phyloP scores from a whole-genome alignment of 1,140 invertebrate species.

The Drosophila nikananu region DNA sequence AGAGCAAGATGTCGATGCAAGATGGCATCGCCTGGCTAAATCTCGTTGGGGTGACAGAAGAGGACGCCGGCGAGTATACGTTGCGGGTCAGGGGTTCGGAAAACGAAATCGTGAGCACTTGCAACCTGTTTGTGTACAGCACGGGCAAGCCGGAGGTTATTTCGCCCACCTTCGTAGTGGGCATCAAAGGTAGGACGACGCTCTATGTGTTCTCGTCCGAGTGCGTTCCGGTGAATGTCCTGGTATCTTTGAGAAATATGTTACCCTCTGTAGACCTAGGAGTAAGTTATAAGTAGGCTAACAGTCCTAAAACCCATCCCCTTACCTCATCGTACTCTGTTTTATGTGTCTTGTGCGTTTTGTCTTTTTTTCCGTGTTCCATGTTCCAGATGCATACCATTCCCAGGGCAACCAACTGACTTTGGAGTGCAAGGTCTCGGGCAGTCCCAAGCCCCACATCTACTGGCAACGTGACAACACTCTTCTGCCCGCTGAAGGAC shows the following conservation, averaged over 20 bases:
- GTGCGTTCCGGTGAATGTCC: constrained; percentile 53
- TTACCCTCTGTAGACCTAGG: constrained; percentile 14
- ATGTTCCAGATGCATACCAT: constrained; percentile 79
- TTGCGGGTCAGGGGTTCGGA: constrained; percentile 88
- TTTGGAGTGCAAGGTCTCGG: constrained; percentile 81
- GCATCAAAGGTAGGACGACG: constrained; percentile 79
- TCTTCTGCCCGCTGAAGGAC: constrained; percentile 85
- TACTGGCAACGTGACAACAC: constrained; percentile 93
- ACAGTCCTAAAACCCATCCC: background rate
- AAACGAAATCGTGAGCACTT: constrained; percentile 81
- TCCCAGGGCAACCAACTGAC: constrained; percentile 70
- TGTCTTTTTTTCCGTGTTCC: constrained; percentile 44
- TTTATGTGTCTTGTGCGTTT: constrained; percentile 49
- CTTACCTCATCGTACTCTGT: constrained; percentile 42
- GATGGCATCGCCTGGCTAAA: constrained; percentile 89
- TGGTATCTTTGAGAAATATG: constrained; percentile 26
- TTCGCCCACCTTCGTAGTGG: constrained; percentile 77
- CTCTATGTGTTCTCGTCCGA: background rate
- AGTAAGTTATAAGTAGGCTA: constrained; percentile 37
- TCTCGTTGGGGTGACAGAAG: constrained; percentile 86
- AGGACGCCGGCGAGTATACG: constrained; percentile 88
- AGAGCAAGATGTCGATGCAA: constrained; percentile 86
- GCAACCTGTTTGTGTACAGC: constrained; percentile 80
- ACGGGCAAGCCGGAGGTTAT: constrained; percentile 67
- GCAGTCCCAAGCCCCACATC: constrained; percentile 86